Base-by-base conservation (phyloP, 2,113 vertebrate species). In the Halcyon senegalensis region DNA sequence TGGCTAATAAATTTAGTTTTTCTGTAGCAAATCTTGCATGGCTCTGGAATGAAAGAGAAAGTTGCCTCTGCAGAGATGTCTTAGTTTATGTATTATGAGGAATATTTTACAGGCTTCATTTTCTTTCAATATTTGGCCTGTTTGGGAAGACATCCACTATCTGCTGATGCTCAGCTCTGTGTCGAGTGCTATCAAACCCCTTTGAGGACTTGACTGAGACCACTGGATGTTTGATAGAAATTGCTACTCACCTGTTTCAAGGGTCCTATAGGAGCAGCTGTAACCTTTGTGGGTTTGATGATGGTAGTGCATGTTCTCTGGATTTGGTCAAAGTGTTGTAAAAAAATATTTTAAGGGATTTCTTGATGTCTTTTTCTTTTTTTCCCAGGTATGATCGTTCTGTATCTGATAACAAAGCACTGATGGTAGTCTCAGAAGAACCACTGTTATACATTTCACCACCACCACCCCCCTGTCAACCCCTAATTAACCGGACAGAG, bases 381-480 rank as follows among this genome's bases (percentile, higher is more conserved):
- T 94, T 37, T 78, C 17, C 13, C 87, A 98, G 98, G 17, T 91
- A 96, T 31, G 96, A 96, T 31, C 87, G 0, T 73, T 97, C 98
- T 41, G 96, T 98, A 24, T 98, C 98, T 37, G 98, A 99, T 67
- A 98, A 99, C 93, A 99, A 99, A 95, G 99, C 99, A 31, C 96
- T 99, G 77, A 99, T 99, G 99, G 98, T 99, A 95, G 98, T 99
- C 53, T 99, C 98, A 41, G 98, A 99, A 91, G 98, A 98, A 13
- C 98, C 99, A 13, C 53, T 99, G 59, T 97, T 99, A 43, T 98
- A 99, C 93, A 97, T 98, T 81, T 97, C 98, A 80, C 97, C 98
- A 2, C 97, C 98, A 30, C 97, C 98, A 0, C 97, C 98, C 11
- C 98, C 99, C 30, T 99, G 99, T 93, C 99, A 97, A 90, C 99